Conservation (phyloP, 2,888 invertebrate genomes). For the Conops quadrifasciatus region DNA sequence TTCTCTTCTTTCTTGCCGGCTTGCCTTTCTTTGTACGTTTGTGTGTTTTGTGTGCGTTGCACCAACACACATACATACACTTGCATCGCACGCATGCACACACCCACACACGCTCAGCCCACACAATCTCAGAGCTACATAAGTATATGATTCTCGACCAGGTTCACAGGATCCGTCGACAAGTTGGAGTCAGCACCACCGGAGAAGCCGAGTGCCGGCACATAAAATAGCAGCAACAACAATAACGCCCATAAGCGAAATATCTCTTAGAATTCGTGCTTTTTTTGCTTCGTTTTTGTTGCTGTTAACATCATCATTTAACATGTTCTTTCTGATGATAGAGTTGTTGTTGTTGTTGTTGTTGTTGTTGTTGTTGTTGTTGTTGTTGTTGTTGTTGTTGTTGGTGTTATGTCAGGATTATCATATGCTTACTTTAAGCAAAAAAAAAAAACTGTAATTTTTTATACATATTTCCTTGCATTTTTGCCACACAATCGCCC, state of each 20-base stretch:
- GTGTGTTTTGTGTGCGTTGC: background rate
- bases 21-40: no score
- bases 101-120: slow-evolving; percentile 16
- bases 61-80: background rate
- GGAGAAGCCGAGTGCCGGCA: no score
- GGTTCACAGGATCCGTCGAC: slow-evolving; percentile 55
- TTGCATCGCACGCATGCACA: slow-evolving; percentile 1
- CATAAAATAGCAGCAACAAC: no score
- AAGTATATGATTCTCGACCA: slow-evolving; percentile 63
- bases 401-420: slow-evolving; percentile 31
- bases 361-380: slow-evolving; percentile 31
- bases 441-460: slow-evolving; percentile 7
- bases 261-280: no score
- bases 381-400: slow-evolving; percentile 36
- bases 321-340: no score
- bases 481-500: background rate
- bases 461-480: slow-evolving; percentile 22
- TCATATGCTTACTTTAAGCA: slow-evolving; percentile 19
- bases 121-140: slow-evolving; percentile 56
- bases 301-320: no score
- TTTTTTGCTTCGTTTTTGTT: slow-evolving; percentile 27
- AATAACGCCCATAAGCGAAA: no score
- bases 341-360: slow-evolving; percentile 34
- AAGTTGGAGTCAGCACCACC: no score
- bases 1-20: no score